Evolutionary conservation across 92 coral and sea anemone species (phyloP), one percentile per base, ranked within the genome.

Genomic region (Parazoanthus darwini): DNA sequence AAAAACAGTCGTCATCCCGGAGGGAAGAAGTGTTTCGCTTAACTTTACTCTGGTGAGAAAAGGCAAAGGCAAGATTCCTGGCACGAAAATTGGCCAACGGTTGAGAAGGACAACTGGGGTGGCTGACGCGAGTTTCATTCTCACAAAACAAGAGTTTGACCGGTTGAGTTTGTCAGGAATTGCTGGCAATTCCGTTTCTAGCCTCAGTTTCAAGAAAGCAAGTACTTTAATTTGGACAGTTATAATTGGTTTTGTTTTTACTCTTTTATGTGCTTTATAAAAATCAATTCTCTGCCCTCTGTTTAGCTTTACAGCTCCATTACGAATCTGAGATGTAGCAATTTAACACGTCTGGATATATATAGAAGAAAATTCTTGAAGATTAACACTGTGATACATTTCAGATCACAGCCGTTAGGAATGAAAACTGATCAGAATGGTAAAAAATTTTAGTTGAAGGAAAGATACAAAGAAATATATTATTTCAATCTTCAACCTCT

Each of bases 41-140:
- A 94, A 97, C 81, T 92, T 97, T 66, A 94, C 98, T 22, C 83
- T 97, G 16, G 82, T 90, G 2, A 85, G 86, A 22, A 94, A 92
- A 63, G 85, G 16, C 1, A 72, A 39, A 35, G 39, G 42, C 25
- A 91, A 85, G 8, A 72, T 9, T 14, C 15, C 65, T 8, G 56
- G 46, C 33, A 26, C 29, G 9, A 84, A 25, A 8, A 8, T 71
- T 35, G 46, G 20, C 14, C 77, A 39, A 33, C 77, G 23, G 36
- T 82, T 67, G 39, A 44, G 16, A 26, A 84, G 48, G 43, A 43
- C 67, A 15, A 1, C 16, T 2, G 86, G 42, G 51, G n/a, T 7
- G 42, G 25, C 86, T 22, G 87, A 83, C 23, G 77, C 78, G 6
- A 50, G 63, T 9, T 84, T 84, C 14, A 84, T 84, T 35, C 87